Conservation (phyloP, 2,113 vertebrate species). For the Alethe castanea region DNA sequence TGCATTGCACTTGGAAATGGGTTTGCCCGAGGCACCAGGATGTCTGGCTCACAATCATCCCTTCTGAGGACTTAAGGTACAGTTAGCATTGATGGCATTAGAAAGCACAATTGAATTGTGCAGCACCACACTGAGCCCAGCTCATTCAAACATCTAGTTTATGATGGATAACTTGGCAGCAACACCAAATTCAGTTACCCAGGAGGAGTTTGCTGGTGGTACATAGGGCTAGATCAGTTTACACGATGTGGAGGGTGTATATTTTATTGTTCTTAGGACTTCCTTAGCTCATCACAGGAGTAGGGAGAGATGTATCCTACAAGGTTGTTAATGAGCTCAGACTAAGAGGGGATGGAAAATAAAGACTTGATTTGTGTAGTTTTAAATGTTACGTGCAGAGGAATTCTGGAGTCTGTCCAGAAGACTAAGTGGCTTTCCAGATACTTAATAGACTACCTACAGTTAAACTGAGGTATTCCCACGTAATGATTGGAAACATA, state of each 20-base stretch:
- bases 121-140: neutral
- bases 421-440: neutral
- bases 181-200: neutral
- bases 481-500: neutral
- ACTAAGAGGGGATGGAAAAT: neutral
- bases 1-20: neutral
- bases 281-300: neutral
- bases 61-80: neutral
- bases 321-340: neutral
- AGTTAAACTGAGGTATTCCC: neutral
- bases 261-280: neutral
- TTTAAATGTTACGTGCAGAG: neutral
- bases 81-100: neutral
- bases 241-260: rapidly evolving
- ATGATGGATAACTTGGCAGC: neutral
- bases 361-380: neutral
- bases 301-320: neutral
- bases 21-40: neutral
- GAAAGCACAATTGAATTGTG: neutral
- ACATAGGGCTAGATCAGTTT: neutral
- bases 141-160: neutral
- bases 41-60: neutral
- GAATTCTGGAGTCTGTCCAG: neutral
- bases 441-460: neutral
- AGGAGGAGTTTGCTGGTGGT: neutral